Base-by-base conservation (phyloP, 2,113 vertebrate species). In the Pyxicephalus adspersus region DNA sequence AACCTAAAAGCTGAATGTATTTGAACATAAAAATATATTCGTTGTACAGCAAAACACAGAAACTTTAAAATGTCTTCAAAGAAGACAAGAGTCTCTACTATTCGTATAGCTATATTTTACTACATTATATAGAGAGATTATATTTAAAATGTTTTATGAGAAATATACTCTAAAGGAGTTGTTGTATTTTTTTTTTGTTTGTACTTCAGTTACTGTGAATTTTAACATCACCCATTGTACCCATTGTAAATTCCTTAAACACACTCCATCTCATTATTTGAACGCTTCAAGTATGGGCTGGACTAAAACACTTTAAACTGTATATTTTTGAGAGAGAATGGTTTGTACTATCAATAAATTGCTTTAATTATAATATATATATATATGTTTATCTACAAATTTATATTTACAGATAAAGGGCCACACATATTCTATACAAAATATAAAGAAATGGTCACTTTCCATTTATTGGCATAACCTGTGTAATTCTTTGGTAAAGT, bases 61-160 rank as follows among this genome's bases (percentile, higher is more conserved):
- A 87, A 84, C 85, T 92, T 92, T 94, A 92, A 94, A 89, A 87
- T 93, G 91, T 95, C 93, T 95, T 94, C 92, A 94, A 85, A 92
- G 93, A 95, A 95, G 93, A 93, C 91, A 89, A 94, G 91, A 94
- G 90, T 92, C 92, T 94, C 91, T 94, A 94, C 93, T 84, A 92
- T 92, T 92, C 90, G 87, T 91, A 94, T 93, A 94, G 92, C 90
- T 95, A 92, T 95, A 95, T 95, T 94, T 94, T 95, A 94, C 90
- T 94, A 94, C 90, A 91, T 91, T 90, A 91, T 92, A 91, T 88
- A 87, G 89, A 82, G 34, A 82, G 51, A 66, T 75, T 74, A 82
- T 82, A 82, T 82, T 75, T 75, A 75, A 75, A 87, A 94, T 31
- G 92, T 92, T 92, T 92, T 94, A 93, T 92, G 89, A 89, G 89